Base-by-base conservation (phyloP, 2,113 vertebrate genomes). In the Bombycilla garrulus region DNA sequence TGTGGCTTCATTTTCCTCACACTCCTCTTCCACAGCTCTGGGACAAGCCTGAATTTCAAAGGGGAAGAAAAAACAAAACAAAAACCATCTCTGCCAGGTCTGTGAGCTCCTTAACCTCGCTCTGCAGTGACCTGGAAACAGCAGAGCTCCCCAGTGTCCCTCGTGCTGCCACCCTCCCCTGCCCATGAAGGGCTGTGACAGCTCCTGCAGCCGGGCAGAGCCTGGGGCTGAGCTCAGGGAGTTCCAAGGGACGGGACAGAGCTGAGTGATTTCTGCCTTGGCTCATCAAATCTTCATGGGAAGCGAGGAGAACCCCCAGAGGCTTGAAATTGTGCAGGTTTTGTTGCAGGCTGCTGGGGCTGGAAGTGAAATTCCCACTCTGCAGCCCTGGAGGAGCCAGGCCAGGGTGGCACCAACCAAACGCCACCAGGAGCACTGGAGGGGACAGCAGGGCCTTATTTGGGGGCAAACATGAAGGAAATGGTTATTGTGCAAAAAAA, bases 221-320 rank as follows among this genome's bases (percentile, higher is more conserved):
- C 94, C 92, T 0, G 51, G 54, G 95, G 92, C 94, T 81, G 77
- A 92, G 94, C 95, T 48, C 64, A 19, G 28, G 70, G 51, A 74
- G n/a, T 9, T 45, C 8, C 92, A 8, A 21, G 76, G 70, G 66
- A 10, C 60, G 70, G 81, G 47, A 56, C 51, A 77, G 91, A 92
- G 90, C 83, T 54, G 58, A 93, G 81, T 50, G 74, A 71, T 89
- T 95, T 51, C 48, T 81, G 74, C 60, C 71, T 79, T 19, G 86
- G 83, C 69, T 66, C 81, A 69, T 95, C 71, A 96, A 97, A 96
- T 65, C 86, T 93, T 94, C 36, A 91, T 92, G 70, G 91, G 81
- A 44, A 92, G 58, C 5, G 35, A 92, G 91, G 77, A 1, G 3
- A 92, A 87, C 5, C 92, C 76, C 91, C 29, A 48, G 93, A 88